These are phyloP conservation scores for Meloidogyne hapla DNA, from an alignment of 1,140 invertebrate species.

Conservation along the genomic window DNA sequence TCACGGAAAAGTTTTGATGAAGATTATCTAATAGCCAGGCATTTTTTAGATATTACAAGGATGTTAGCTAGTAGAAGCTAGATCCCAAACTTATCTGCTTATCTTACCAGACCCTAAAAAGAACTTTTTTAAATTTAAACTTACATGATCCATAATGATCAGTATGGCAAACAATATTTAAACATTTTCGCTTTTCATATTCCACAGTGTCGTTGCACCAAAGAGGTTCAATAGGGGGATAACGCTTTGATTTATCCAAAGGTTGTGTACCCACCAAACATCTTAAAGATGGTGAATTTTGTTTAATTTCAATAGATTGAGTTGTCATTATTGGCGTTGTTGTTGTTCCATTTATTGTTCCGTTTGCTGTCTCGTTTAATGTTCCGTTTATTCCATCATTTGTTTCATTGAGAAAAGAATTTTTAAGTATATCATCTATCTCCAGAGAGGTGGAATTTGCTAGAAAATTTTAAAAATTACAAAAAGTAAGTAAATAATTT, in stretches of 20 bases:
- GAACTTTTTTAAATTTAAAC: not conserved
- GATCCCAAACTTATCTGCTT: too few species aligned
- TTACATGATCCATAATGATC: not conserved
- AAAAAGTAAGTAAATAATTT: too few species aligned
- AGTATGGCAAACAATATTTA: not conserved
- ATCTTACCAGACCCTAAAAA: too few species aligned
- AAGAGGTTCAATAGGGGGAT: not conserved
- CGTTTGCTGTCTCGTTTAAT: not conserved
- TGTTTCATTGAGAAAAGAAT: too few species aligned
- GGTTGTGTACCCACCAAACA: not conserved
- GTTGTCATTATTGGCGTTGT: not conserved
- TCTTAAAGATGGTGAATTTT: not conserved
- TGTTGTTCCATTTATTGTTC: not conserved
- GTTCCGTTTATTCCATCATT: too few species aligned
- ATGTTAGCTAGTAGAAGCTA: too few species aligned
- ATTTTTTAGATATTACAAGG: too few species aligned
- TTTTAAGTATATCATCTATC: too few species aligned
- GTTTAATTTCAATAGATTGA: not conserved
- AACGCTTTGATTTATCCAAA: not conserved
- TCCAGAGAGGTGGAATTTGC: too few species aligned
- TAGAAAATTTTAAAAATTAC: too few species aligned
- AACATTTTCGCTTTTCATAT: not conserved
- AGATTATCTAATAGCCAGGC: too few species aligned
- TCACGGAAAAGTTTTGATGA: too few species aligned
- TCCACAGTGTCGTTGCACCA: not conserved